These are phyloP conservation scores for Troides helena DNA, from an alignment of 2,888 invertebrate species.

Conservation along the genomic window DNA sequence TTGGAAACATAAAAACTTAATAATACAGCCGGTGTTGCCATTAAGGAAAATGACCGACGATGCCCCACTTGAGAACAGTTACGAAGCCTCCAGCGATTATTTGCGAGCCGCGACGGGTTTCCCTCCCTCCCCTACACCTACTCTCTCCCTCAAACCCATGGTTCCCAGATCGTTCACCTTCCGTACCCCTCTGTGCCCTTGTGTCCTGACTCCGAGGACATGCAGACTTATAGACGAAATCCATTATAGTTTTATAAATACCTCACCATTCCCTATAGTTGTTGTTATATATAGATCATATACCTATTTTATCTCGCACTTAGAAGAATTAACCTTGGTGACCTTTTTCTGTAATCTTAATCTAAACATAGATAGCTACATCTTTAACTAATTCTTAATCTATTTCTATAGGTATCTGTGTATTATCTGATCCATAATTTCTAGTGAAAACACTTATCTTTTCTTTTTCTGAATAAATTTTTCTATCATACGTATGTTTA, in stretches of 20 bases:
- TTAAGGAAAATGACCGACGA: not conserved
- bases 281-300: too few species aligned
- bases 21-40: not conserved
- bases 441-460: too few species aligned
- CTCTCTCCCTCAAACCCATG: not conserved
- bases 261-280: too few species aligned
- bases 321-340: too few species aligned
- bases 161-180: slow-evolving; percentile 2
- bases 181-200: not conserved
- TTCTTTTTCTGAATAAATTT: too few species aligned
- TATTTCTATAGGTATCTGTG: too few species aligned
- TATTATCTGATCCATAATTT: too few species aligned
- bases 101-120: slow-evolving; percentile 2
- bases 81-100: not conserved
- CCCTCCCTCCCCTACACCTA: not conserved
- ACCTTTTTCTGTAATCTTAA: too few species aligned
- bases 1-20: not conserved
- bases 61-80: not conserved
- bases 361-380: too few species aligned
- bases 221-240: not conserved
- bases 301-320: too few species aligned
- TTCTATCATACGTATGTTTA: too few species aligned
- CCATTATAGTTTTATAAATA: not conserved
- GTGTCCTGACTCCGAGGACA: not conserved
- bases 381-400: too few species aligned